phyloP scores from a whole-genome alignment of 1,140 invertebrate species.

The Elymnias hypermnestra region DNA sequence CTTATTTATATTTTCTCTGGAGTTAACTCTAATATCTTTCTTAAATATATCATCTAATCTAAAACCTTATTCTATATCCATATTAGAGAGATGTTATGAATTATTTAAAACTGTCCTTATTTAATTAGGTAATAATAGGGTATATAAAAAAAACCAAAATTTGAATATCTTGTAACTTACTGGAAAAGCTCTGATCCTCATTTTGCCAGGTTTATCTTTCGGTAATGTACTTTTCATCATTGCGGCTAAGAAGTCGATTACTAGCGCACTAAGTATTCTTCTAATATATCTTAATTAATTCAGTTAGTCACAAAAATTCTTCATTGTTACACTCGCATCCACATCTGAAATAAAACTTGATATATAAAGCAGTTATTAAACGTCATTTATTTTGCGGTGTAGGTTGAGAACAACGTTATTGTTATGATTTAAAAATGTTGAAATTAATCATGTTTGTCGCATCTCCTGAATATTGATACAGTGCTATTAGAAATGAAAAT shows the following conservation, averaged over 20 bases:
- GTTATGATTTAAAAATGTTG: too few species aligned
- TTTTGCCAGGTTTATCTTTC: constrained; percentile 93
- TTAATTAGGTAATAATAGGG: too few species aligned
- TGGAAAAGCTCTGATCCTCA: constrained; percentile 97
- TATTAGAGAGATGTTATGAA: too few species aligned
- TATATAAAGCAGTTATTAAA: constrained; percentile 17
- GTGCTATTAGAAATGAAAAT: not conserved
- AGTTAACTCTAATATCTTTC: too few species aligned
- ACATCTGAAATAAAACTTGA: constrained; percentile 56
- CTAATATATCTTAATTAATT: constrained; percentile 38
- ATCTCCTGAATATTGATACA: constrained; percentile 78
- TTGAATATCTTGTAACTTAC: too few species aligned
- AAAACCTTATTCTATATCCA: too few species aligned
- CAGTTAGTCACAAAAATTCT: constrained; percentile 53
- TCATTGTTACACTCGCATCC: constrained; percentile 61
- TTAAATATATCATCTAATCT: too few species aligned
- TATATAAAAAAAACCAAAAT: too few species aligned
- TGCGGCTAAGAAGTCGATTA: constrained; percentile 36
- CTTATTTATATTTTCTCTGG: too few species aligned
- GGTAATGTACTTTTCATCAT: constrained; percentile 86
- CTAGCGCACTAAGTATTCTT: constrained; percentile 37
- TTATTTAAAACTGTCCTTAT: too few species aligned
- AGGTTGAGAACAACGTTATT: too few species aligned
- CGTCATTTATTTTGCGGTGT: constrained; percentile 80
- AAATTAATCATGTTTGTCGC: too few species aligned